Evolutionary conservation across 37 sponge, comb jelly and placozoan species (phyloP).

Genomic region (Theonella swinhoei): DNA sequence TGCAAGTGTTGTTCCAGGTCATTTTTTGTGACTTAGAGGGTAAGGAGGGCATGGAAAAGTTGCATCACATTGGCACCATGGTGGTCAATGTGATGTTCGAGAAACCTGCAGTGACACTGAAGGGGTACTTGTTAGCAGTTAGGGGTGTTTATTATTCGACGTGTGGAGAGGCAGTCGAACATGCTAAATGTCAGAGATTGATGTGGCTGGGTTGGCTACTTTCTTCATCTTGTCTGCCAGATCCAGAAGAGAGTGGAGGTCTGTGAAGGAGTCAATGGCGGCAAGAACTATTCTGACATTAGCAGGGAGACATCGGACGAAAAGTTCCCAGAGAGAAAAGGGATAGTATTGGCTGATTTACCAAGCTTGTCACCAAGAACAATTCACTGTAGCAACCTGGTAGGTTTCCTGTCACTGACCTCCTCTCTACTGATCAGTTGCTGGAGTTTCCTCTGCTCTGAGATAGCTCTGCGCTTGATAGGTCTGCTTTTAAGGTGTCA

Average conservation of each 20-base stretch:
- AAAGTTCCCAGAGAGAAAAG: slow-evolving; percentile 33
- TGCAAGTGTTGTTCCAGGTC: no score
- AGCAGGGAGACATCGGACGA: slow-evolving; percentile 42
- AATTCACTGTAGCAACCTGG: slow-evolving; percentile 50
- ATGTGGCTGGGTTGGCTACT: no score
- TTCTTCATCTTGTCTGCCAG: slow-evolving; percentile 45
- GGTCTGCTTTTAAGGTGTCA: slow-evolving; percentile 3
- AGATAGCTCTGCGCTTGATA: slow-evolving; percentile 46
- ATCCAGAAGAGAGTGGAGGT: slow-evolving; percentile 27
- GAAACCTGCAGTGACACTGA: no score
- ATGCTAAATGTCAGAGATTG: no score
- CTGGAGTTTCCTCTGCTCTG: slow-evolving; percentile 18
- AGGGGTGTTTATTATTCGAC: no score
- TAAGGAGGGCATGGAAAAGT: no score
- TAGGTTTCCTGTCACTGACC: slow-evolving; percentile 40
- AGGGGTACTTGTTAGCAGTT: no score
- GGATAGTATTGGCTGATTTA: slow-evolving; percentile 5
- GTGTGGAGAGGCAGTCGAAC: no score
- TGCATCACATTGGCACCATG: no score
- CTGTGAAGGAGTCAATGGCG: slow-evolving; percentile 1
- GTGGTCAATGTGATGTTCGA: no score
- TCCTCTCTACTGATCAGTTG: slow-evolving; percentile 20
- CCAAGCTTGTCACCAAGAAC: slow-evolving; percentile 48
- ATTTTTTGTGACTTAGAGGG: no score
- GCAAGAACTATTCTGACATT: slow-evolving; percentile 57